Base-by-base conservation (phyloP, 1,140 invertebrate species). In the Sarcophaga bullata region DNA sequence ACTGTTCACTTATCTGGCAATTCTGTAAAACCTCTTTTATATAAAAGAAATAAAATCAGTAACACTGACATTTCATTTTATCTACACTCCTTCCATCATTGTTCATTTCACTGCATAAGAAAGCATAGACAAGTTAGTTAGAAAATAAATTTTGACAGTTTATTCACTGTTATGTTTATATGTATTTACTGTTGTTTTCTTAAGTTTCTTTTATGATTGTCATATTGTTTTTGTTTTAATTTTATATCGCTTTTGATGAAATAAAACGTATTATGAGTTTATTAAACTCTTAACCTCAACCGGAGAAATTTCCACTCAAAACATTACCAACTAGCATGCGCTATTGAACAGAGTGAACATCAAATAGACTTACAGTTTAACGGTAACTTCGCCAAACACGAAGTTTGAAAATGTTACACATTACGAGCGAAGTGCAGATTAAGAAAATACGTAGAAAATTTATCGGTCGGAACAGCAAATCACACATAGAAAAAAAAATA, bases 371-470 rank as follows among this genome's bases (percentile, higher is more conserved):
- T n/a, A 37, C 25, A 37, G 25, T 37, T 13, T 49, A 50, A 78
- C 75, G 75, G 75, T 78, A 78, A 78, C 75, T 78, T 78, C 75
- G 75, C 75, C 19, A 49, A 50, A 76, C 47, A 78, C 75, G 75
- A 78, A 78, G 75, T 78, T 78, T 48, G 19, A 76, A 78, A 78
- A 78, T 78, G 75, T 78, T 78, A 78, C 75, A 78, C 75, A 78
- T 78, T 50, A 78, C 75, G 75, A 78, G 25, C 1, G 49, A 78
- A 78, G 75, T 78, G 50, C 75, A 48, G 75, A 78, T 78, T 78
- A 78, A 78, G 48, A 50, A 78, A 78, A 49, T 50, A 78, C 48
- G 50, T 19, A 48, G 48, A 78, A 52, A 17, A 78, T n/a, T n/a
- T 78, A 10, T 10, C 48, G 75, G 73, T 78, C 75, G 75, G 73